These are phyloP conservation scores for Typhlichthys eigenmanni DNA, from an alignment of 2,797 vertebrate species.

Conservation along the genomic window DNA sequence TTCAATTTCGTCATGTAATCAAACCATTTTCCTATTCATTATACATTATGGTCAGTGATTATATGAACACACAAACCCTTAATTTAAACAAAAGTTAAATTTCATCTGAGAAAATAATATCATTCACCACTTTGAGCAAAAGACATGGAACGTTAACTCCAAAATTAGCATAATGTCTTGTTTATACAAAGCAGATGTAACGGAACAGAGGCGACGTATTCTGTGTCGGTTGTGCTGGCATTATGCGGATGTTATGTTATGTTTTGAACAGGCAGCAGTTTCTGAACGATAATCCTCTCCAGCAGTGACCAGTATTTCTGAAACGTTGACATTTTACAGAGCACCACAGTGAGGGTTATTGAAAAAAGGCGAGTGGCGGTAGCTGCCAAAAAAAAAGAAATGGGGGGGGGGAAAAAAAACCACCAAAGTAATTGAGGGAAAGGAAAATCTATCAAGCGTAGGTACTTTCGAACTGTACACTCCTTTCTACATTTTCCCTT, in stretches of 20 bases:
- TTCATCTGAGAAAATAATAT: no score
- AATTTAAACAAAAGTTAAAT: no score
- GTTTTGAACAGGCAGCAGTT: slow-evolving; percentile 29
- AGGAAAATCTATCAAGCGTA: slow-evolving; percentile 51
- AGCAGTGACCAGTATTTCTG: slow-evolving; percentile 20
- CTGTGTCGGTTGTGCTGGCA: slow-evolving; percentile 15
- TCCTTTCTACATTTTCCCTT: slow-evolving; percentile 38
- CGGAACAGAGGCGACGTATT: slow-evolving; percentile 19
- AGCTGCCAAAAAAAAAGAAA: slow-evolving; percentile 31
- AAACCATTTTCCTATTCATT: no score
- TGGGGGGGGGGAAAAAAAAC: slow-evolving; percentile 28
- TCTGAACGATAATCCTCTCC: slow-evolving; percentile 25
- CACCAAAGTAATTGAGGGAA: slow-evolving; percentile 43
- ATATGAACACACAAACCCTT: no score
- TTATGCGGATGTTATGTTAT: not conserved
- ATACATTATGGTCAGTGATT: no score
- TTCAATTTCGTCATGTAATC: no score
- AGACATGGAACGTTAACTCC: slow-evolving; percentile 4
- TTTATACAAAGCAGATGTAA: slow-evolving; percentile 6
- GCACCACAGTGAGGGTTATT: slow-evolving; percentile 8
- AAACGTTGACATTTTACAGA: slow-evolving; percentile 28
- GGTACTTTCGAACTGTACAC: slow-evolving; percentile 15
- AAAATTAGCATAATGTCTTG: slow-evolving; percentile 16
- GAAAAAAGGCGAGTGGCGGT: slow-evolving; percentile 27
- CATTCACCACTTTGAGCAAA: no score